Conservation (phyloP, 2,888 invertebrate species). For the Pegoplata infirma region DNA sequence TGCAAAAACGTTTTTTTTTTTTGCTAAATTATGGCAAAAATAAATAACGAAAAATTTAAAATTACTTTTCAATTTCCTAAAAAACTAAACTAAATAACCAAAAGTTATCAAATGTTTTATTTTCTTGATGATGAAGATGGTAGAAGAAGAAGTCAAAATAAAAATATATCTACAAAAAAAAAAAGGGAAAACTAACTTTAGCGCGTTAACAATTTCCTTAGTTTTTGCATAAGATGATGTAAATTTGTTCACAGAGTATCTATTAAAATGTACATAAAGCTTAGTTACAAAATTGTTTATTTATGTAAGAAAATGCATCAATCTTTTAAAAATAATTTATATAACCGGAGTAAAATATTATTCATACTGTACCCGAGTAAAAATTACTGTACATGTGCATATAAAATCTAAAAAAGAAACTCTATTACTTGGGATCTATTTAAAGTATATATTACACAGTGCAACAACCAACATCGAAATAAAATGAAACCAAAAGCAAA, state of each 20-base stretch:
- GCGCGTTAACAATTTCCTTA: slow-evolving; percentile 39
- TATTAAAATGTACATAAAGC: slow-evolving; percentile 29
- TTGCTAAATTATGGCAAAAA: slow-evolving; percentile 47
- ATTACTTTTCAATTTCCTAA: slow-evolving; percentile 62
- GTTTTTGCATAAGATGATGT: not conserved
- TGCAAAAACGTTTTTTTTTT: slow-evolving; percentile 34
- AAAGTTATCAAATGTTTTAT: slow-evolving; percentile 47
- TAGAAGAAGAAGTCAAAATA: slow-evolving; percentile 22
- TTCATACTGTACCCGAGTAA: no score
- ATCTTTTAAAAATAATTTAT: not conserved
- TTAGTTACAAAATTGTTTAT: slow-evolving; percentile 16
- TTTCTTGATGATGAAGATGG: slow-evolving; percentile 25
- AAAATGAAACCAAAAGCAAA: no score
- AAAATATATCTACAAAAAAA: not conserved
- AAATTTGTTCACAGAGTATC: not conserved
- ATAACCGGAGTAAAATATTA: no score
- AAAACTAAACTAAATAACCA: slow-evolving; percentile 50
- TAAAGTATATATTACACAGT: no score
- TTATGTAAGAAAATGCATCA: slow-evolving; percentile 12
- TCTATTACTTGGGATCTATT: no score
- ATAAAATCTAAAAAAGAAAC: no score
- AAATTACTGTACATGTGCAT: no score
- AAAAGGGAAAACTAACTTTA: slow-evolving; percentile 25
- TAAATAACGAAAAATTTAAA: slow-evolving; percentile 33
- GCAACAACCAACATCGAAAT: no score